Base-by-base conservation (phyloP, 2,888 invertebrate genomes). In the Clivina fossor region DNA sequence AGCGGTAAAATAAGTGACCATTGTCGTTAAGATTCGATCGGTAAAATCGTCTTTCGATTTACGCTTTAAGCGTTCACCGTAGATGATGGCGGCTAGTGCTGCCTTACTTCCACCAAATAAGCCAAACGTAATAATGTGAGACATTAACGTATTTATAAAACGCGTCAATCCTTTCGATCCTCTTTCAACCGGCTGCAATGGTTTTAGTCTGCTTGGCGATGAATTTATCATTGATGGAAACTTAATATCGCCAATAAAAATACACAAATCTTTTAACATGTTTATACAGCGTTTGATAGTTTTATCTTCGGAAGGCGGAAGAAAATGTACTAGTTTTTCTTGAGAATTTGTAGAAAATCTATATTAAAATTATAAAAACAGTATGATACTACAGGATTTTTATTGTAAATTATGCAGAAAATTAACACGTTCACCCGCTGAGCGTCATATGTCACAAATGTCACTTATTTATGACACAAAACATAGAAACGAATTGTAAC, bases 41-140 rank as follows among this genome's bases (percentile, higher is more conserved):
- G 77, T 53, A 3, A 66, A 59, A 19, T 66, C 63, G 44, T 82
- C 80, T 2, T 79, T 72, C 19, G 72, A 64, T 0, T 76, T 61
- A 11, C 77, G 76, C 61, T 81, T 83, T 11, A 85, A 70, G 5
- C 82, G 70, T 66, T 89, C 86, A 5, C 87, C 65, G 38, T 84
- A 76, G 15, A 88, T 78, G 2, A 81, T 73, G 51, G 83, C 76
- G 0, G 83, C 76, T 1, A 86, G 66, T 4, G 84, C 74, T 0
- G 81, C 78, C 55, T 83, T 73, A 1, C 75, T 69, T 0, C 82
- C 85, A 0, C 85, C 84, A 65, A 81, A 88, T 4, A 76, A 66
- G 0, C 82, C 77, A 68, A 78, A 65, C 32, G 79, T 78, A 0
- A 71, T 53, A 46, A 85, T 68, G 50, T 82, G 80, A 32, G 63